Conservation (phyloP, 1,140 invertebrate genomes). For the Catajapyx aquilonaris region DNA sequence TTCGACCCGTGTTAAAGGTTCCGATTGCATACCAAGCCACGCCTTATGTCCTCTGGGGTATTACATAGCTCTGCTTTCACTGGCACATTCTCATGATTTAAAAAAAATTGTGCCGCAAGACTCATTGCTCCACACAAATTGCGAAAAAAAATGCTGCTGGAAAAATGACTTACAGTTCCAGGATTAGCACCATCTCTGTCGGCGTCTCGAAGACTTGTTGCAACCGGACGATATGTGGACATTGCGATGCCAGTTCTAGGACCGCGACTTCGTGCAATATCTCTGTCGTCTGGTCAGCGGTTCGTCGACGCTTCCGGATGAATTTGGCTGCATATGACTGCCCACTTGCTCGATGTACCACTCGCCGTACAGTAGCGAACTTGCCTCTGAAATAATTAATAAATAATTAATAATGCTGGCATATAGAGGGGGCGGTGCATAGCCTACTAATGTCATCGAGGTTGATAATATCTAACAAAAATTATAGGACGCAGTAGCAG, state of each 20-base stretch:
- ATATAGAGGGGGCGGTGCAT: no score
- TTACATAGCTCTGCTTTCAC: no score
- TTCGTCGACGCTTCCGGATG: slow-evolving; percentile 67
- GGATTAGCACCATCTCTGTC: slow-evolving; percentile 62
- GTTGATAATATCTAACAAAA: no score
- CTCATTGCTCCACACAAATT: no score
- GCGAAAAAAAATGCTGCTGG: no score
- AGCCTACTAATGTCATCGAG: no score
- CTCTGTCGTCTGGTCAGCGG: slow-evolving; percentile 55
- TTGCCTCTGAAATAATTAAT: slow-evolving; percentile 53
- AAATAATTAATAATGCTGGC: slow-evolving; percentile 5
- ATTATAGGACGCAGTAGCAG: no score
- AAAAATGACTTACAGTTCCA: slow-evolving; percentile 79
- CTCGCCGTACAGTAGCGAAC: slow-evolving; percentile 80
- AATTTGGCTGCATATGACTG: slow-evolving; percentile 86
- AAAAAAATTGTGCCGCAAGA: no score
- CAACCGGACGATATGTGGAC: slow-evolving; percentile 59
- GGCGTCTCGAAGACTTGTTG: slow-evolving; percentile 70
- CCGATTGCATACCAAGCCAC: no score
- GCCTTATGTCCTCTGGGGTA: no score
- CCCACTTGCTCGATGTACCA: slow-evolving; percentile 60
- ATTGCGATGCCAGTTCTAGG: slow-evolving; percentile 53
- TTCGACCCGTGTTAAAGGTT: no score
- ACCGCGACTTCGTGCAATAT: slow-evolving; percentile 80
- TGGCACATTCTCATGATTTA: no score